Evolutionary conservation across 2,113 vertebrate species (phyloP).

Genomic region (Colius striatus): DNA sequence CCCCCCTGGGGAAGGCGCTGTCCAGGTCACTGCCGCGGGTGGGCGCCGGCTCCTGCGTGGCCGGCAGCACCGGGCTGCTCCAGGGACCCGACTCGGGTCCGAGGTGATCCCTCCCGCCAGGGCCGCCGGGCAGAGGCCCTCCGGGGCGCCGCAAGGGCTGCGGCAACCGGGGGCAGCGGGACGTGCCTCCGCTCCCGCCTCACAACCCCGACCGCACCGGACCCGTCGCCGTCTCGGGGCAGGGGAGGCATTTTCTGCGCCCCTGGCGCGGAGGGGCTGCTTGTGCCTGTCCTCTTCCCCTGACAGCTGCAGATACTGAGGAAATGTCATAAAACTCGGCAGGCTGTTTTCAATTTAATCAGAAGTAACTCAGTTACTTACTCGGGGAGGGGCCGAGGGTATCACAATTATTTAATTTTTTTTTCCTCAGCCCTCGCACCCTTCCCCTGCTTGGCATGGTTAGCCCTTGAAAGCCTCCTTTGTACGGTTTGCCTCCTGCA

Average conservation of each 20-base stretch:
- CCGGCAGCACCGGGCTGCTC: background rate
- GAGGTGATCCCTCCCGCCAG: background rate
- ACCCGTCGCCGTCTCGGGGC: background rate
- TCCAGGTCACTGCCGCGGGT: background rate
- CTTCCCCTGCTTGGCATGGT: background rate
- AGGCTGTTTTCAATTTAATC: background rate
- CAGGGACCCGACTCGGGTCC: too few species aligned
- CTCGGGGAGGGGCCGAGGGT: background rate
- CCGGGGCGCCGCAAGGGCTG: background rate
- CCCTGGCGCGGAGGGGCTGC: background rate
- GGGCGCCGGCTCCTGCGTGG: background rate
- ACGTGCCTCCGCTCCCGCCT: background rate
- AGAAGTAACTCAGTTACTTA: constrained; percentile 15
- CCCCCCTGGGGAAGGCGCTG: background rate
- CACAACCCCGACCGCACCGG: background rate
- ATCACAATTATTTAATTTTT: background rate
- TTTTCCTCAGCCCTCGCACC: background rate
- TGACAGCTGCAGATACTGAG: constrained; percentile 7
- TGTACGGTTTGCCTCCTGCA: constrained; percentile 51
- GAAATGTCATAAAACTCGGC: background rate
- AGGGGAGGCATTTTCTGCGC: background rate
- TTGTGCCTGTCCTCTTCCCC: background rate
- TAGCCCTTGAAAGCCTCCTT: constrained; percentile 71
- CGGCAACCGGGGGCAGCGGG: background rate
- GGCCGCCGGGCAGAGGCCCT: background rate